Conservation (phyloP, 2,797 vertebrate genomes). For the Naso thynnoides region DNA sequence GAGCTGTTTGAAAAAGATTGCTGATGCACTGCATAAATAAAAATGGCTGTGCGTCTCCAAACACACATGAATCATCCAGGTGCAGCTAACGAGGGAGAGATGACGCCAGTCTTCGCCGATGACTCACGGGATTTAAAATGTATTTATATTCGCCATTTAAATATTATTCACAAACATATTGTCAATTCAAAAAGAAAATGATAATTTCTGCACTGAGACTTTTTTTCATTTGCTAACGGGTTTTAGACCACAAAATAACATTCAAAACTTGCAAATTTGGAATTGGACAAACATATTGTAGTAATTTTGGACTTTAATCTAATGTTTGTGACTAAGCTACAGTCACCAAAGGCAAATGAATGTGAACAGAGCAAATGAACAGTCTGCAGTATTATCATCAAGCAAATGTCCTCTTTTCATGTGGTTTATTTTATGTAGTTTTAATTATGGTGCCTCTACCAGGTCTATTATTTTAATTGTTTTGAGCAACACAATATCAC, state of each 20-base stretch:
- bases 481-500: background rate
- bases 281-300: slow-evolving; percentile 5
- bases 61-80: slow-evolving; percentile 29
- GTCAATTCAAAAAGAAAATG: background rate
- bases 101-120: slow-evolving; percentile 7
- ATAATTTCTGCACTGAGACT: background rate
- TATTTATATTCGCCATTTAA: slow-evolving; percentile 6
- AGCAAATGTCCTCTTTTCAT: background rate
- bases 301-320: slow-evolving; percentile 2
- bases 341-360: slow-evolving; percentile 1
- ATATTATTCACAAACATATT: background rate
- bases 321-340: background rate
- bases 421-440: background rate
- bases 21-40: slow-evolving; percentile 39
- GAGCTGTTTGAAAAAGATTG: slow-evolving; percentile 26
- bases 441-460: slow-evolving; percentile 14
- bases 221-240: background rate
- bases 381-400: background rate
- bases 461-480: slow-evolving; percentile 8
- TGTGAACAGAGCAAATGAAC: background rate
- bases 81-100: slow-evolving; percentile 13
- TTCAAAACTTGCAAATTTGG: slow-evolving; percentile 7
- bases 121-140: background rate
- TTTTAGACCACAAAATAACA: slow-evolving; percentile 14
- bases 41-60: slow-evolving; percentile 27